phyloP scores from a whole-genome alignment of 2,888 invertebrate genomes.

The Dascillus cervinus region DNA sequence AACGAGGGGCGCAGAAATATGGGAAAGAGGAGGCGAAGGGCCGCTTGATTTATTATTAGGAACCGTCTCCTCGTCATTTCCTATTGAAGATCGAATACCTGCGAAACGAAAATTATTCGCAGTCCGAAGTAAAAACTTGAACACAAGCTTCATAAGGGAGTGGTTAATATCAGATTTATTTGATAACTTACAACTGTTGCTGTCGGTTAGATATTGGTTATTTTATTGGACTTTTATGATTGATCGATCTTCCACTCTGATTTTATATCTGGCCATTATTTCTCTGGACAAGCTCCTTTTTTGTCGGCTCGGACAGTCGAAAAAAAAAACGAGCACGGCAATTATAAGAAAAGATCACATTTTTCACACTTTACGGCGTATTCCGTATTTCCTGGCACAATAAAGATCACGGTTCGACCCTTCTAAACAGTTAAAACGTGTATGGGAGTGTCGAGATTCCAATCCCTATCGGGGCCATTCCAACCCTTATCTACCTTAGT shows the following conservation, averaged over 20 bases:
- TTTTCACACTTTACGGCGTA: conserved; percentile 4
- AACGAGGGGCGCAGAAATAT: too few species aligned
- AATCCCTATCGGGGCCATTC: too few species aligned
- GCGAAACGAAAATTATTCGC: too few species aligned
- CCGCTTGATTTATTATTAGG: conserved; percentile 31
- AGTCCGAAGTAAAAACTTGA: too few species aligned
- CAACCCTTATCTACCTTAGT: neutral
- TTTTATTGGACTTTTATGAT: conserved; percentile 10
- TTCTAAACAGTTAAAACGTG: too few species aligned
- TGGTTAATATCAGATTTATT: conserved; percentile 13
- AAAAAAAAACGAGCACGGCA: too few species aligned
- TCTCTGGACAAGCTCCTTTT: too few species aligned
- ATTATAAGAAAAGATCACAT: conserved; percentile 3
- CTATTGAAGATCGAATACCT: conserved; percentile 29
- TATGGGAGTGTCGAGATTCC: conserved; percentile 7
- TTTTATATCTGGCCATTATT: too few species aligned
- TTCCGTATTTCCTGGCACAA: conserved; percentile 12
- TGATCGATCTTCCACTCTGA: conserved; percentile 9
- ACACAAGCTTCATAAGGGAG: conserved; percentile 10
- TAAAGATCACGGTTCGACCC: conserved; percentile 18
- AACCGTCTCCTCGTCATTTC: conserved; percentile 30
- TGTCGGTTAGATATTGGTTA: conserved; percentile 9
- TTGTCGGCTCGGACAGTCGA: too few species aligned
- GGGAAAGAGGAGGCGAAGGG: conserved; percentile 3
- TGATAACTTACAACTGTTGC: conserved; percentile 9